Conservation (phyloP, 2,113 vertebrate genomes). For the Dicentrarchus labrax region DNA sequence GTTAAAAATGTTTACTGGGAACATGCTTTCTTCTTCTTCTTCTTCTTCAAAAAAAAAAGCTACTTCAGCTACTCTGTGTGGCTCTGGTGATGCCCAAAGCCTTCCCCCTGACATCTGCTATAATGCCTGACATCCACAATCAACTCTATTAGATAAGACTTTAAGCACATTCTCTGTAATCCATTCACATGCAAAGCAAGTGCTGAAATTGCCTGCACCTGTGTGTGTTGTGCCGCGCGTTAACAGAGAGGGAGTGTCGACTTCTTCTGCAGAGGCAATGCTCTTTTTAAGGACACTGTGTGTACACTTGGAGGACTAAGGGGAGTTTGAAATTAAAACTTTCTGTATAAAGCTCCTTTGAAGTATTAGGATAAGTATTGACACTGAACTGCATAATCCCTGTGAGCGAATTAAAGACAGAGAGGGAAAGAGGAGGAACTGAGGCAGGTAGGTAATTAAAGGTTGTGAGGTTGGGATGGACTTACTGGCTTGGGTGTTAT, state of each 20-base stretch:
- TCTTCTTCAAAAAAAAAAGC: background rate
- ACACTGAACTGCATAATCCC: conserved; percentile 60
- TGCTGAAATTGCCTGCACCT: conserved; percentile 36
- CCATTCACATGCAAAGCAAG: conserved; percentile 52
- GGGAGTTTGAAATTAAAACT: conserved; percentile 36
- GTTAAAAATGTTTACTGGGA: background rate
- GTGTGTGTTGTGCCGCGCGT: background rate
- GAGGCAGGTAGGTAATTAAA: conserved; percentile 55
- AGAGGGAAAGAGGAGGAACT: conserved; percentile 28
- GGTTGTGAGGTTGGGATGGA: conserved; percentile 25
- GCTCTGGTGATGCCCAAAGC: conserved; percentile 23
- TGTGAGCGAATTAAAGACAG: conserved; percentile 45
- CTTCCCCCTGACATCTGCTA: conserved; percentile 38
- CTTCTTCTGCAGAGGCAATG: background rate
- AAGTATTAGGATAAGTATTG: conserved; percentile 66
- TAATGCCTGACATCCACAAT: conserved; percentile 56
- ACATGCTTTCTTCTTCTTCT: too few species aligned
- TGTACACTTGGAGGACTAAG: background rate
- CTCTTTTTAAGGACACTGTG: background rate
- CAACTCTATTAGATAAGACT: conserved; percentile 62
- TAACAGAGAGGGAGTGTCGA: background rate
- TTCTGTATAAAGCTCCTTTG: conserved; percentile 40
- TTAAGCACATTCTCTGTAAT: conserved; percentile 62
- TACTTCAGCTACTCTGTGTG: background rate
- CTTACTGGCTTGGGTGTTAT: conserved; percentile 1